phyloP scores from a whole-genome alignment of 30 jellyfish, hydroid and myxozoan genomes.

The Rhopilema esculentum region DNA sequence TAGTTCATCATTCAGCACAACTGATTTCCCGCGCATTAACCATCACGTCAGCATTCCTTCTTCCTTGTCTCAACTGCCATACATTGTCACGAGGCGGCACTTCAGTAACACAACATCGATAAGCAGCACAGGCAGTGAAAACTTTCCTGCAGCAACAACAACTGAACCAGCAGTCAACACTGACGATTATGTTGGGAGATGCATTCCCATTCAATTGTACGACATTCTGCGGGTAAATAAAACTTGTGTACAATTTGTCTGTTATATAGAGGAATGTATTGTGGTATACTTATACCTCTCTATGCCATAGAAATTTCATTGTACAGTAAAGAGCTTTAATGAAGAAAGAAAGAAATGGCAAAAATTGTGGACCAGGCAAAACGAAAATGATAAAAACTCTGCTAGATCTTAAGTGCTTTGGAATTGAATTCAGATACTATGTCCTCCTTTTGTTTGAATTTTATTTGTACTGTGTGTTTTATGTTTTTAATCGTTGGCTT shows the following conservation, averaged over 20 bases:
- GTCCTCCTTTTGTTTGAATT: too few species aligned
- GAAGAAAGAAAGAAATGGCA: too few species aligned
- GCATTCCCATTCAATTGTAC: conserved; percentile 78
- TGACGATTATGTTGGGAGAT: conserved; percentile 91
- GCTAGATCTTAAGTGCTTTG: too few species aligned
- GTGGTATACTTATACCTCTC: too few species aligned
- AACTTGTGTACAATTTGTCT: neutral
- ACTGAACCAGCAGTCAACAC: conserved; percentile 62
- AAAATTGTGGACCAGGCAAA: too few species aligned
- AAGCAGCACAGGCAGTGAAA: conserved; percentile 81
- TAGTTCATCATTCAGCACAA: conserved; percentile 14
- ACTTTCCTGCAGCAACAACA: conserved; percentile 53
- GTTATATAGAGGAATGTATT: too few species aligned
- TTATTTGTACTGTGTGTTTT: too few species aligned
- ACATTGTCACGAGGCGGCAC: conserved; percentile 70
- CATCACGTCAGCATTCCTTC: conserved; percentile 67
- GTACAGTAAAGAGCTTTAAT: too few species aligned
- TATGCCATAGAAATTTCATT: too few species aligned
- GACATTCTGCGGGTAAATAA: conserved; percentile 88
- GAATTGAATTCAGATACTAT: too few species aligned
- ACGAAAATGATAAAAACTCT: too few species aligned
- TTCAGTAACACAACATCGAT: conserved; percentile 68
- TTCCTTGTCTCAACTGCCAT: conserved; percentile 56
- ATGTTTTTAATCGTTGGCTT: too few species aligned
- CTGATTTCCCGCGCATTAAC: conserved; percentile 53